Conservation (phyloP, 64 coral and sea anemone genomes). For the Actinia equina region DNA sequence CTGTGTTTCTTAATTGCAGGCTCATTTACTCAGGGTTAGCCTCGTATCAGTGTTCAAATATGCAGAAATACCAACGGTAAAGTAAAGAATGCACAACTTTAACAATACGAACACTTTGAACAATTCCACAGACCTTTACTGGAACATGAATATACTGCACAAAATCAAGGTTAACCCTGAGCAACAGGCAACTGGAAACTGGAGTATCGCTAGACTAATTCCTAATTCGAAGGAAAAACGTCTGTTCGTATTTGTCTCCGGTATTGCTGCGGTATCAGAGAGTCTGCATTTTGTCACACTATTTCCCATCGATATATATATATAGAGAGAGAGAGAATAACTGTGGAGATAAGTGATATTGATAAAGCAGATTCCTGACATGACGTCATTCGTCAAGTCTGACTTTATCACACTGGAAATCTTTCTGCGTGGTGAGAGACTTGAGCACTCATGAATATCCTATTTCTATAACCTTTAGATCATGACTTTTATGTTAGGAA, state of each 20-base stretch:
- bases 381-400: neutral
- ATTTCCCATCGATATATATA: neutral
- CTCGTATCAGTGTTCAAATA: no score
- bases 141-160: no score
- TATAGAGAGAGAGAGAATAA: neutral
- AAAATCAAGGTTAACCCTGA: no score
- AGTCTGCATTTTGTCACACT: neutral
- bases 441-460: neutral
- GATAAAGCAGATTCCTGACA: neutral
- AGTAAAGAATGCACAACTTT: no score
- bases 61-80: no score
- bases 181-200: no score
- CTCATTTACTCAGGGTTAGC: no score
- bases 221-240: neutral
- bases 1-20: no score
- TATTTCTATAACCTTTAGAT: neutral
- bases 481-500: neutral
- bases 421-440: neutral
- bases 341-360: neutral
- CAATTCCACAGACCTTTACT: no score
- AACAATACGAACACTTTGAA: no score
- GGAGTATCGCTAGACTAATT: neutral
- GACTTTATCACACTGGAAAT: neutral
- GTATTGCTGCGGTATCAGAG: neutral
- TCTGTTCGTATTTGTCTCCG: neutral